Evolutionary conservation across 2,797 vertebrate genomes (phyloP), one percentile per base, ranked within the genome.

Genomic region (Lindbergichthys nudifrons): DNA sequence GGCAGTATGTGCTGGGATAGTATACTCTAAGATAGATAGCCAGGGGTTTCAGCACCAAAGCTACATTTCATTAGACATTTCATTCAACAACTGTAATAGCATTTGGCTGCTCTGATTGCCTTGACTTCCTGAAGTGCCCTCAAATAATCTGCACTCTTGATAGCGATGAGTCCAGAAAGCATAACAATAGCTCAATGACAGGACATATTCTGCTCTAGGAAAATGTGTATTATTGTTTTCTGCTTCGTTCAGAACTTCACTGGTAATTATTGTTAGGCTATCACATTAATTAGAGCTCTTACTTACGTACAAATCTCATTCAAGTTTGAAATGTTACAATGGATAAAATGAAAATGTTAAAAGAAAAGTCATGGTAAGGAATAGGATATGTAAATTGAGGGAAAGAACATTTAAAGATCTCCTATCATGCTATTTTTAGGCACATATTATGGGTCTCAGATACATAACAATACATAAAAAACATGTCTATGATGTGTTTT

Each of bases 71-170:
- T 14, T 9, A 21, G 48, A 45, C 8, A 46, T 30, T 67, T 41
- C 45, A 65, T 62, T 45, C 26, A 73, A 18, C 58, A 59, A 64
- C 51, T 62, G 26, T 63, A 67, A 65, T 74, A 21, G 50, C 42
- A 45, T 70, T 82, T 5, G 0, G 23, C 46, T 23, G 23, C 64
- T 56, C 10, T 69, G 53, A 80, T 66, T 75, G 65, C 30, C 19
- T 66, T 45, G 30, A 77, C 54, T 51, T 60, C 5, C 47, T 67
- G 59, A 68, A 62, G 63, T 50, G 32, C 19, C 66, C 46, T 80
- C 36, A 69, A 68, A 72, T 77, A 46, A 62, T 72, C 32, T 14
- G 41, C n/a, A 26, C 12, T 14, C 42, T 50, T 48, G 30, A 70
- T 69, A 60, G 9, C 63, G 42, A 70, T 14, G 15, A 73, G 32